Percentiles rank a stretch among this genome's conserved stretches.
Evolutionary conservation across 2,113 vertebrate species (phyloP).

Genomic region (Aldabrachelys gigantea): DNA sequence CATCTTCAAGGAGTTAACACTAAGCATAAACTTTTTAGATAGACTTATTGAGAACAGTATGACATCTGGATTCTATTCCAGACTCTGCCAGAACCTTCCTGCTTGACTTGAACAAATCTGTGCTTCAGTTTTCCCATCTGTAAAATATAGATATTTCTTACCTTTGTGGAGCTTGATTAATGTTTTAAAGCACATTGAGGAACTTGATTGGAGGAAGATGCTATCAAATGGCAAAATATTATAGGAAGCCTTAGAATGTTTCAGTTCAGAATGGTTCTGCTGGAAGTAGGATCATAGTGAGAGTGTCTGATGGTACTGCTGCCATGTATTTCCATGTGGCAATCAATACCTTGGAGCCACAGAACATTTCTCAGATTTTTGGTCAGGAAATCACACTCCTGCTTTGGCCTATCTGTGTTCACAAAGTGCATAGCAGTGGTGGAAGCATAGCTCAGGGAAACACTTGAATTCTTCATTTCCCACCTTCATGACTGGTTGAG

Average conservation of each 20-base stretch:
- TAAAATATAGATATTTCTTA: not conserved
- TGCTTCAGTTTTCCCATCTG: too few species aligned
- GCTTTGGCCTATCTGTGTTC: too few species aligned
- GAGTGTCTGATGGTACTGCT: not conserved
- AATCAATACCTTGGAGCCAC: too few species aligned
- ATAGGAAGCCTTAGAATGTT: not conserved
- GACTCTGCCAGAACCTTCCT: not conserved
- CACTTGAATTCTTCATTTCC: too few species aligned
- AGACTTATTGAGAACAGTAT: not conserved
- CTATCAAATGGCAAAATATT: not conserved
- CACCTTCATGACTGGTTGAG: too few species aligned
- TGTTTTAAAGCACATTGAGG: not conserved
- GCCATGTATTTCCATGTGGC: too few species aligned
- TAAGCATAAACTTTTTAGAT: not conserved
- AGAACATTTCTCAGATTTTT: too few species aligned
- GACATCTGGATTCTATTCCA: not conserved
- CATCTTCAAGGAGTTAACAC: not conserved
- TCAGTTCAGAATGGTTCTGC: conserved; percentile 9
- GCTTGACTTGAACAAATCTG: not conserved
- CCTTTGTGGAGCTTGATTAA: not conserved
- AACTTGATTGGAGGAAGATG: not conserved
- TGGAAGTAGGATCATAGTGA: conserved; percentile 2
- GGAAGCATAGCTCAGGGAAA: too few species aligned
- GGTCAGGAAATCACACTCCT: too few species aligned
- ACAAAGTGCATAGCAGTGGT: too few species aligned